phyloP scores from a whole-genome alignment of 1,140 invertebrate genomes.

The Tetragonula clypearis region DNA sequence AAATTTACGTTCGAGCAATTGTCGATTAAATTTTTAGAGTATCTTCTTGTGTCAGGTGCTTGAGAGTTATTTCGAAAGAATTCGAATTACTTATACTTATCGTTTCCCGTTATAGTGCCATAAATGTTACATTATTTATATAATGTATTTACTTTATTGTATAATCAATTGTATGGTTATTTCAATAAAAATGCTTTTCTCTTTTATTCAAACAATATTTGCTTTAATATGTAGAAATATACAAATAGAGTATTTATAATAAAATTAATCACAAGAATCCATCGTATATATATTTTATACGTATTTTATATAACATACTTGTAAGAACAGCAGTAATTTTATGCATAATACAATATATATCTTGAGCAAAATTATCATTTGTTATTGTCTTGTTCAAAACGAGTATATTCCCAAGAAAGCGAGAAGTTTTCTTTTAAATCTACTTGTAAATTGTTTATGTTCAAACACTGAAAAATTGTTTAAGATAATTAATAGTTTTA shows the following conservation, averaged over 20 bases:
- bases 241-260: neutral
- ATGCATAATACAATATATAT: neutral
- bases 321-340: neutral
- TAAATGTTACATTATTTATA: constrained; percentile 44
- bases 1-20: neutral
- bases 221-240: constrained; percentile 5
- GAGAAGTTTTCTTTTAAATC: constrained; percentile 80
- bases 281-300: neutral
- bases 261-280: neutral
- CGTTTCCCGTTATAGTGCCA: constrained; percentile 65
- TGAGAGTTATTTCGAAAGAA: constrained; percentile 13
- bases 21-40: too few relatives aligned
- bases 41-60: too few relatives aligned
- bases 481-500: constrained; percentile 12
- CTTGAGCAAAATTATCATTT: neutral
- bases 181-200: constrained; percentile 33
- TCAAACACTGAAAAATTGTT: constrained; percentile 82
- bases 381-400: neutral
- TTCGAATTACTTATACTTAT: constrained; percentile 42
- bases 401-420: constrained; percentile 61
- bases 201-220: constrained; percentile 28
- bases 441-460: constrained; percentile 81
- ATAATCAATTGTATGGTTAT: constrained; percentile 13
- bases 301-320: neutral
- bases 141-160: constrained; percentile 39